phyloP scores from a whole-genome alignment of 2,113 vertebrate genomes.

The Nerophis lumbriciformis region DNA sequence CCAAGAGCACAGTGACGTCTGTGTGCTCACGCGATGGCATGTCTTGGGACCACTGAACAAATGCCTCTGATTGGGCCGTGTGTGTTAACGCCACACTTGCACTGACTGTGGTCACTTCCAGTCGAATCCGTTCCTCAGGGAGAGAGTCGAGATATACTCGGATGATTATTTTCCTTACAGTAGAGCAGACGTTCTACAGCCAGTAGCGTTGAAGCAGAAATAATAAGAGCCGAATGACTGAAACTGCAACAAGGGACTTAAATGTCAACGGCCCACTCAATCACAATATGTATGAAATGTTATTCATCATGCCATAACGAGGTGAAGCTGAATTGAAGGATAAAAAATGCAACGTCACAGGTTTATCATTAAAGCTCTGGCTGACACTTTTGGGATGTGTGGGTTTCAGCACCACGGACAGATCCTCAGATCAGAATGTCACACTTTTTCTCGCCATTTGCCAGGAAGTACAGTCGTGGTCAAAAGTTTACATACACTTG shows the following conservation, averaged over 20 bases:
- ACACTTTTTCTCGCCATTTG: too few species aligned
- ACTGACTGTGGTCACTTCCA: slow-evolving; percentile 42
- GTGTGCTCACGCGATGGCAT: background rate
- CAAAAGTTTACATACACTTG: background rate
- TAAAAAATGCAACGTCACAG: background rate
- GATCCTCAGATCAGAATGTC: background rate
- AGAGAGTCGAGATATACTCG: slow-evolving; percentile 30
- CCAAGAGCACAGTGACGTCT: background rate
- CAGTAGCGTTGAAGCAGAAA: slow-evolving; percentile 18
- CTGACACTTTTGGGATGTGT: background rate
- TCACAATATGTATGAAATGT: slow-evolving; percentile 19
- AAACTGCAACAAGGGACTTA: slow-evolving; percentile 7
- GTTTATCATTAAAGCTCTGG: too few species aligned
- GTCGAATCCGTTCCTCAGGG: slow-evolving; percentile 25
- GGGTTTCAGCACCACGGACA: slow-evolving; percentile 47
- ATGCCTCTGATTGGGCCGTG: slow-evolving; percentile 23
- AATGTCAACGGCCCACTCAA: slow-evolving; percentile 5
- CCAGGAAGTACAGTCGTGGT: too few species aligned
- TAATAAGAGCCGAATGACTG: slow-evolving; percentile 10
- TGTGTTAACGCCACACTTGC: slow-evolving; percentile 36
- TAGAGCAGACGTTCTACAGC: slow-evolving; percentile 8
- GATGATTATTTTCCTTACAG: slow-evolving; percentile 37
- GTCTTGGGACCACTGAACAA: slow-evolving; percentile 12
- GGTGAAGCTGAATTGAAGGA: background rate
- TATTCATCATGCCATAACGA: background rate